Conservation (phyloP, 2,797 vertebrate genomes). For the Aphelocoma californica region DNA sequence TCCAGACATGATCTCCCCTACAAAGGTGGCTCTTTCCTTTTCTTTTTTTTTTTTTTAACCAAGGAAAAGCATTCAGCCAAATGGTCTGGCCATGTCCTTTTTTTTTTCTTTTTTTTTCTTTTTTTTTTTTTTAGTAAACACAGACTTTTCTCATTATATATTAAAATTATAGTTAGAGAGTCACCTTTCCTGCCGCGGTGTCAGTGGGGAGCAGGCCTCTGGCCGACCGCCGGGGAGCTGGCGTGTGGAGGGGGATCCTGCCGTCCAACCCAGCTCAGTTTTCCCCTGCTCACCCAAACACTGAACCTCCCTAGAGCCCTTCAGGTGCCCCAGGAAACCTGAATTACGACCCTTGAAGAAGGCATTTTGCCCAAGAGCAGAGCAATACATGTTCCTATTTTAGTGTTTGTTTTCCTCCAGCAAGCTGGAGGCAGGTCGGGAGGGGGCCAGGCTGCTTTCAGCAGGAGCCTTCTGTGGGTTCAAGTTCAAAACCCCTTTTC, state of each 20-base stretch:
- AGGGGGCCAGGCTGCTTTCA: background rate
- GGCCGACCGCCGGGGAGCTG: background rate
- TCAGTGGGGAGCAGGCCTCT: slow-evolving; percentile 4
- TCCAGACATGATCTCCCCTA: slow-evolving; percentile 12
- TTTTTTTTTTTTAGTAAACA: background rate
- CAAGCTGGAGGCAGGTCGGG: background rate
- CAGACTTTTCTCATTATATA: slow-evolving; percentile 60
- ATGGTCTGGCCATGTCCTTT: background rate
- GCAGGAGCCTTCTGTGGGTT: background rate
- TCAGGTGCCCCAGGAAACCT: background rate
- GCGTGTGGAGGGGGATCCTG: background rate
- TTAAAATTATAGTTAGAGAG: slow-evolving; percentile 10
- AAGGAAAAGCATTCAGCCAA: slow-evolving; percentile 1
- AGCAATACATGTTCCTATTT: background rate
- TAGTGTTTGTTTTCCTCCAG: background rate
- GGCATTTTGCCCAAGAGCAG: background rate
- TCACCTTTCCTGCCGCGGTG: background rate
- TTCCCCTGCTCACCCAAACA: background rate
- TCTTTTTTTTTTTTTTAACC: background rate
- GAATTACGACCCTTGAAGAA: background rate
- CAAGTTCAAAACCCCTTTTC: background rate
- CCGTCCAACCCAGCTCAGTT: background rate
- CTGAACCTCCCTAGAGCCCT: background rate
- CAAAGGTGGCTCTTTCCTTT: slow-evolving; percentile 33
- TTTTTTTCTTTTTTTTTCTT: background rate